These are phyloP conservation scores for Pandemis cinnamomeana DNA, from an alignment of 2,888 invertebrate genomes.

Conservation along the genomic window DNA sequence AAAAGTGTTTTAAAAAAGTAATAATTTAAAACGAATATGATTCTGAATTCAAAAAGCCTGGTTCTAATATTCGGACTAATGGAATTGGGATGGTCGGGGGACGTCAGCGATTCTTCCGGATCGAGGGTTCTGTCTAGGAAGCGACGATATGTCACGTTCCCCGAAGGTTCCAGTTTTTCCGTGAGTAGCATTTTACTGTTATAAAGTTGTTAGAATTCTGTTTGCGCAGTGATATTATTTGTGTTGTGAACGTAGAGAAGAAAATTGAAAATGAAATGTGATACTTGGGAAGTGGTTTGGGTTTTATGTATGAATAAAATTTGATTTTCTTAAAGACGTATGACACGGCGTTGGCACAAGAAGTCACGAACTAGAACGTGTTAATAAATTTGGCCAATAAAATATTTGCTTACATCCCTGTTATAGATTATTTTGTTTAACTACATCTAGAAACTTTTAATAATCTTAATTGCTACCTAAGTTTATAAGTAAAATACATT, in stretches of 20 bases:
- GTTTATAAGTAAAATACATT: too few relatives aligned
- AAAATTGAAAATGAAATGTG: constrained; percentile 2
- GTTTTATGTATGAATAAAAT: background rate
- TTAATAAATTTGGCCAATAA: background rate
- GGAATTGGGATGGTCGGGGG: constrained; percentile 45
- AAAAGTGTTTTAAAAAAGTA: background rate
- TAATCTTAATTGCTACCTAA: too few relatives aligned
- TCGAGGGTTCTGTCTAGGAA: constrained; percentile 80
- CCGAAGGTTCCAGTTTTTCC: constrained; percentile 88
- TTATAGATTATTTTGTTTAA: background rate
- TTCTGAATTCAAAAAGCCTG: constrained; percentile 44
- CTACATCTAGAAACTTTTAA: too few relatives aligned
- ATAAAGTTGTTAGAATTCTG: constrained; percentile 8
- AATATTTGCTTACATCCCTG: too few relatives aligned
- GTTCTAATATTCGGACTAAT: constrained; percentile 40
- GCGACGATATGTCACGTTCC: constrained; percentile 88
- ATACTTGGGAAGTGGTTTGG: background rate
- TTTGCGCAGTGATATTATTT: constrained; percentile 18
- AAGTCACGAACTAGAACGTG: background rate
- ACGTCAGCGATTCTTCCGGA: constrained; percentile 36
- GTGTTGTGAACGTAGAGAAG: background rate
- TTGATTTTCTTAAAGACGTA: background rate
- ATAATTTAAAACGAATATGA: constrained; percentile 31
- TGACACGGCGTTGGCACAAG: background rate
- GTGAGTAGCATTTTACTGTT: constrained; percentile 72